Conservation (phyloP, 2,888 invertebrate genomes). For the Nowickia ferox region DNA sequence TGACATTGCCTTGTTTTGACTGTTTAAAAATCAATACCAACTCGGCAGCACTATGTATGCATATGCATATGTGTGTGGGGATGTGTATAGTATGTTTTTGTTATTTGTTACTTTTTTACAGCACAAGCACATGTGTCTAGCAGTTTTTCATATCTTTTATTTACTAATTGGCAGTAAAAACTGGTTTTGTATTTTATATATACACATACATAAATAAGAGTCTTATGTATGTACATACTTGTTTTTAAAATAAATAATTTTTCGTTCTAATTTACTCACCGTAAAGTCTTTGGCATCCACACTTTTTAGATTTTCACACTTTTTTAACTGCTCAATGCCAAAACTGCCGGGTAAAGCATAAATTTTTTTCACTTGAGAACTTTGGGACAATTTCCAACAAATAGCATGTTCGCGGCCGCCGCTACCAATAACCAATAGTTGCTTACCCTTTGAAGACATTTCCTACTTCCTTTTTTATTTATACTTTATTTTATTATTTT, state of each 20-base stretch:
- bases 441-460: constrained; percentile 79
- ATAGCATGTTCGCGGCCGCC: constrained; percentile 98
- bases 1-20: too few species aligned
- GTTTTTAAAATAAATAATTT: too few species aligned
- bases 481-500: background rate
- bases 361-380: constrained; percentile 87
- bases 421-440: constrained; percentile 92
- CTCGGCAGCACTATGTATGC: too few species aligned
- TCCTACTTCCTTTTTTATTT: constrained; percentile 21
- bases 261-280: constrained; percentile 83
- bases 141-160: background rate
- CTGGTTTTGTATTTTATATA: constrained; percentile 1
- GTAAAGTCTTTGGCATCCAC: constrained; percentile 88
- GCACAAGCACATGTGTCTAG: background rate
- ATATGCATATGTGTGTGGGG: background rate
- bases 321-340: constrained; percentile 88
- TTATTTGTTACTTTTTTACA: background rate
- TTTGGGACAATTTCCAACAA: constrained; percentile 95
- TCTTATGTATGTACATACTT: background rate
- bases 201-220: background rate
- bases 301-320: constrained; percentile 86
- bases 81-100: background rate
- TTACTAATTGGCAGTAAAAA: constrained; percentile 10
- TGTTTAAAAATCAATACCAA: too few species aligned
- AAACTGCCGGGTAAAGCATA: constrained; percentile 95